Evolutionary conservation across 2,797 vertebrate genomes (phyloP).

Genomic region (Hippopotamyrus pictus): DNA sequence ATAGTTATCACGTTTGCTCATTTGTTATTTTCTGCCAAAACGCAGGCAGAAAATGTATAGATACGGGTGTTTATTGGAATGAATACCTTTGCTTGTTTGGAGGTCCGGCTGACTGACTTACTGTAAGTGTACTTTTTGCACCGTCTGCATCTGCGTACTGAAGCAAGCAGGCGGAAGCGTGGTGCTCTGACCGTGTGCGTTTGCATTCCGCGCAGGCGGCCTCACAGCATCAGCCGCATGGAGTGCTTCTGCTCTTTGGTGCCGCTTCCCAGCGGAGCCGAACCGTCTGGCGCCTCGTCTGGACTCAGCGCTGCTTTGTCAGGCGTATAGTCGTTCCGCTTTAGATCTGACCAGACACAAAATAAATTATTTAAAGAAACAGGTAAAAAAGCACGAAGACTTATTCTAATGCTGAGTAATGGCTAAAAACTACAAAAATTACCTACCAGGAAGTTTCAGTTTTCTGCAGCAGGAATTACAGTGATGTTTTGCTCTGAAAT

Average conservation of each 20-base stretch:
- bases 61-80: background rate
- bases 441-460: constrained; percentile 91
- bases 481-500: constrained; percentile 92
- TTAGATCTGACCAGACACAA: constrained; percentile 72
- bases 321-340: constrained; percentile 95
- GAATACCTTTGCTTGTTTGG: background rate
- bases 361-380: background rate
- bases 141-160: constrained; percentile 35
- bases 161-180: background rate
- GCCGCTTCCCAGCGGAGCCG: constrained; percentile 66
- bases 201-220: background rate
- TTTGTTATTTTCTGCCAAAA: background rate
- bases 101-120: background rate
- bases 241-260: constrained; percentile 82
- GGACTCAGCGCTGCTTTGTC: constrained; percentile 85
- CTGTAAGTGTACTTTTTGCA: constrained; percentile 38
- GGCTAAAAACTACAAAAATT: background rate
- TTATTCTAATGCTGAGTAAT: too few relatives aligned
- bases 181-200: background rate
- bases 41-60: background rate
- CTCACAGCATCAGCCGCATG: constrained; percentile 81
- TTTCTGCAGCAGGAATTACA: constrained; percentile 96
- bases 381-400: background rate
- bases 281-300: constrained; percentile 73
- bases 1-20: constrained; percentile 28